Evolutionary conservation across 2,797 vertebrate species (phyloP), one percentile per base, ranked within the genome.

Genomic region (Rhinophrynus dorsalis): DNA sequence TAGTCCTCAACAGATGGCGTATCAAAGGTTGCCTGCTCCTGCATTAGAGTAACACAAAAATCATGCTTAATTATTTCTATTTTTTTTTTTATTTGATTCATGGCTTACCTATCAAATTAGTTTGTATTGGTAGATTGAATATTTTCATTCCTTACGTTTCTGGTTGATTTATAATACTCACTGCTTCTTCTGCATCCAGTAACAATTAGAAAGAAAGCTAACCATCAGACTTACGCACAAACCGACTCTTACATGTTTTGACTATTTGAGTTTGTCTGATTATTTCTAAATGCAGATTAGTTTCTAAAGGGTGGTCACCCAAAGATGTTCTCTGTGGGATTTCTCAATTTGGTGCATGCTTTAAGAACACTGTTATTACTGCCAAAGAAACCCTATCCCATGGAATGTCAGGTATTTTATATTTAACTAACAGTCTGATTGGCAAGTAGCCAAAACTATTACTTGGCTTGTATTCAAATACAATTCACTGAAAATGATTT

Each of bases 341-440:
- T 67, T 58, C 27, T 73, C 45, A 52, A 44, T 51, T 54, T 40
- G 37, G 33, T 54, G 23, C 50, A 26, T 57, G 51, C 42, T 48
- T 47, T 35, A 57, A 64, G 60, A 64, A 50, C 60, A 57, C 13
- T 56, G 51, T 56, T 63, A 48, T 67, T 66, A 60, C 60, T 54
- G 37, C 47, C 29, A 60, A 44, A 73, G 56, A 60, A 66, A 73
- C 59, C 27, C 47, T 51, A 73, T 15, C 29, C 62, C 21, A 5
- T 3, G 29, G 70, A 51, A 73, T 73, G 54, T 47, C 29, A 54
- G 47, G 70, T 29, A 73, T 66, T 67, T 66, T 59, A 67, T 60
- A 73, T 73, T 73, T 66, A 59, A 59, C 61, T 59, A 65, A 58
- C 45, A 51, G 52, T 26, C 35, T 65, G 42, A 42, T 35, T 66